Evolutionary conservation across 2,113 vertebrate species (phyloP).

Genomic region (Lepus americanus): DNA sequence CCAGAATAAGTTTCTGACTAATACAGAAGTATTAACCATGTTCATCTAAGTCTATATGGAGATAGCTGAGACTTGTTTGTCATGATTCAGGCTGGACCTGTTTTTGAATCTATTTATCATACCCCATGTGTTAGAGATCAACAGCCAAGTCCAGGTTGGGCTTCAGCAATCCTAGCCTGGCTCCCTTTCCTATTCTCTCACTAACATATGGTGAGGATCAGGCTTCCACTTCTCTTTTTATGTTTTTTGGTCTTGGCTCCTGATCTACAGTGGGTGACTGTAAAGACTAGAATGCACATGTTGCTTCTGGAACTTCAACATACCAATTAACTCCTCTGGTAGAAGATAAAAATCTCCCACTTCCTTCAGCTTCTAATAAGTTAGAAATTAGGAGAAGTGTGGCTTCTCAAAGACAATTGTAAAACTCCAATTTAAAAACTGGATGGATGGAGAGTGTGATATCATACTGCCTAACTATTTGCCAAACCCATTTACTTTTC

Average conservation of each 20-base stretch:
- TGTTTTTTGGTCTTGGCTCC: conserved; percentile 31
- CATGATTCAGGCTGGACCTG: not conserved
- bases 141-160: not conserved
- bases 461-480: not conserved
- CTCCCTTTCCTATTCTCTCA: not conserved
- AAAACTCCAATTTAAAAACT: not conserved
- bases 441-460: not conserved
- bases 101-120: conserved; percentile 22
- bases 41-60: not conserved
- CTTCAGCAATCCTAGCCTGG: not conserved
- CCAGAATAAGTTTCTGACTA: conserved; percentile 7
- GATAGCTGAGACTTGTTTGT: not conserved
- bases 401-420: not conserved
- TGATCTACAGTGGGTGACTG: not conserved
- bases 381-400: not conserved
- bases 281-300: conserved; percentile 37
- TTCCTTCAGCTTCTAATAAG: not conserved
- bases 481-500: conserved; percentile 19
- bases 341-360: not conserved
- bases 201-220: not conserved
- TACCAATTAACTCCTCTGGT: not conserved
- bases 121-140: not conserved
- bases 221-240: not conserved
- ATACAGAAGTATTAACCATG: not conserved
- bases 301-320: not conserved